Evolutionary conservation across 2,888 invertebrate genomes (phyloP), one percentile per base, ranked within the genome.

Genomic region (Nomada fucata): DNA sequence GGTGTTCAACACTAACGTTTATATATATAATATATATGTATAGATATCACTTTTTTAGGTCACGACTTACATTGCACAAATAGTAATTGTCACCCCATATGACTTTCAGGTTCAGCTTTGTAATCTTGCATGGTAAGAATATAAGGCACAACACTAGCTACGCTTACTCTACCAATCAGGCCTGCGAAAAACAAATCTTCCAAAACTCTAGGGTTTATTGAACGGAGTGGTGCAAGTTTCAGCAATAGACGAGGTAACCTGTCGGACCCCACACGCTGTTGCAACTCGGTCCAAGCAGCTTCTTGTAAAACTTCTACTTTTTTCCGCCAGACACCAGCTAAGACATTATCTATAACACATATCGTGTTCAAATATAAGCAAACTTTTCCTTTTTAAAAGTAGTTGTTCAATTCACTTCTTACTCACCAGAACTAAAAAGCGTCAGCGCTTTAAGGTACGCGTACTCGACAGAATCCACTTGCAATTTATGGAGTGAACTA

Each of bases 111-210:
- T 89, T 93, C 93, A 80, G 91, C 88, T 90, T 93, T 93, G 83
- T 92, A 93, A 88, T 93, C 93, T 89, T 92, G 93, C 93, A 93
- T 93, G 82, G 91, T 96, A 88, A 99, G 95, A 92, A 99, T 97
- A 90, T 97, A 98, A 44, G 99, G 99, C 94, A 99, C 97, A 88
- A 99, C 97, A 92, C 97, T 98, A 92, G 99, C 98, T 80, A 99
- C 98, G 94, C 98, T 98, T 89, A 99, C 97, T 93, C 97, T 97
- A 7, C 98, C 98, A 65, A 98, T 96, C 82, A 98, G 95, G 69
- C 97, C 98, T 4, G 98, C 97, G 92, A 99, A 98, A 95, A 98
- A 98, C 73, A 98, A 95, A 92, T 98, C 98, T 94, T 98, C 98
- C 72, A 98, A 95, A 82, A 97, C 95, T 18, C 96, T 94, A 2